Evolutionary conservation across 2,113 vertebrate genomes (phyloP).

Genomic region (Patagioenas fasciata): DNA sequence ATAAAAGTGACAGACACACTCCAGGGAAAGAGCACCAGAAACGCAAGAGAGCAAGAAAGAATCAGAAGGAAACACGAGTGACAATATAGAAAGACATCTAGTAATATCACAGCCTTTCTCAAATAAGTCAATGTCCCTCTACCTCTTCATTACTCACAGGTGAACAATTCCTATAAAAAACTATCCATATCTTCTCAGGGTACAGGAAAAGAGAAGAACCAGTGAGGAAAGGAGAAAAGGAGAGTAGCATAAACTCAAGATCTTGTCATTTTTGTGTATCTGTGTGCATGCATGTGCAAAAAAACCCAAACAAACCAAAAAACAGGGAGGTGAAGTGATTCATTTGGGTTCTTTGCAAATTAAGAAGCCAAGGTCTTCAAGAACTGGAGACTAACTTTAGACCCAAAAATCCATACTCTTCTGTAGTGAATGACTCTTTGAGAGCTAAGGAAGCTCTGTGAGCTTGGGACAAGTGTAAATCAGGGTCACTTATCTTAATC

Average conservation of each 20-base stretch:
- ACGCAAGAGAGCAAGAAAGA: conserved; percentile 19
- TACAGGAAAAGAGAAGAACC: background rate
- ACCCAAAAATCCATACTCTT: background rate
- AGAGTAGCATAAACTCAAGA: background rate
- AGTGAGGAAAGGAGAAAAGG: background rate
- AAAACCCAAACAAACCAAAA: background rate
- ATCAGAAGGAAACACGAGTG: conserved; percentile 3
- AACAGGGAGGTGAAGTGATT: background rate
- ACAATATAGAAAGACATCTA: conserved; percentile 7
- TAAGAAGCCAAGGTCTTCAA: background rate
- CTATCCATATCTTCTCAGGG: background rate
- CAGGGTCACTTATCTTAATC: background rate
- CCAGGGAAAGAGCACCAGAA: conserved; percentile 38
- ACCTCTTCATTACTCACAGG: background rate
- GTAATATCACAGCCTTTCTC: conserved; percentile 3
- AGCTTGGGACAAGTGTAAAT: background rate
- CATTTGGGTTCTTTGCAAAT: background rate
- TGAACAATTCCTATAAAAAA: background rate
- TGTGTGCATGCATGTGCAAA: background rate
- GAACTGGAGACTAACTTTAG: background rate
- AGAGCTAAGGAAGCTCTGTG: background rate
- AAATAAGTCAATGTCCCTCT: background rate
- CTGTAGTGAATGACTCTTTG: background rate
- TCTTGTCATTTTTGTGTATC: background rate
- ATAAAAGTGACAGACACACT: conserved; percentile 39